Evolutionary conservation across 2,113 vertebrate genomes (phyloP), one percentile per base, ranked within the genome.

Genomic region (Rhizomys pruinosus): DNA sequence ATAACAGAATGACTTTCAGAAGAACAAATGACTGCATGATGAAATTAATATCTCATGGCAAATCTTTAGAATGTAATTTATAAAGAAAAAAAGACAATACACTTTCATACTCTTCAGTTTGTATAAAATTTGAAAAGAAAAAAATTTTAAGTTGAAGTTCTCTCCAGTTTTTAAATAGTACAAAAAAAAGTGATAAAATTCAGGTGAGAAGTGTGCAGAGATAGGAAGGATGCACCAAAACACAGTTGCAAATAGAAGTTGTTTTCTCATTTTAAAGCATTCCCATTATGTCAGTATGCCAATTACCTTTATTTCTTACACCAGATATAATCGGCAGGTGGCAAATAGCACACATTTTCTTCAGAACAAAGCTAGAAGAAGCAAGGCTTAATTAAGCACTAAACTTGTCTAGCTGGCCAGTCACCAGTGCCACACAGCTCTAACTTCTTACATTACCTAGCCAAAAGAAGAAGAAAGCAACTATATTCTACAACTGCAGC

Each of bases 401-500:
- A 63, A 1, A 27, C 44, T 76, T 79, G 57, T 71, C 37, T 90
- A 23, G 79, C 27, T 13, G 29, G 87, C 52, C 73, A 90, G 69
- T 94, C 79, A 89, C 74, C 59, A 90, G 84, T 11, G 42, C 37
- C 79, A 88, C n/a, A 93, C 42, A 57, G 42, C 22, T 57, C 17
- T n/a, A 93, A 82, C 66, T 68, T 80, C 82, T 89, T 78, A 66
- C 0, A 79, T 32, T 78, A 82, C 19, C 37, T 80, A 91, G 39
- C 63, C n/a, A 89, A 94, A 95, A 87, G 92, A 73, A 9, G 72
- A 74, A 91, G 85, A 93, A 96, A 96, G 4, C 66, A 94, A 84
- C 10, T 68, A 13, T 0, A 64, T 73, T 92, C 95, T 96, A 90
- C 82, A 94, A 96, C 13, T 59, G 47, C 73, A 61, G 96, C 93